phyloP scores from a whole-genome alignment of 2,888 invertebrate species.

The Pandemis heparana region DNA sequence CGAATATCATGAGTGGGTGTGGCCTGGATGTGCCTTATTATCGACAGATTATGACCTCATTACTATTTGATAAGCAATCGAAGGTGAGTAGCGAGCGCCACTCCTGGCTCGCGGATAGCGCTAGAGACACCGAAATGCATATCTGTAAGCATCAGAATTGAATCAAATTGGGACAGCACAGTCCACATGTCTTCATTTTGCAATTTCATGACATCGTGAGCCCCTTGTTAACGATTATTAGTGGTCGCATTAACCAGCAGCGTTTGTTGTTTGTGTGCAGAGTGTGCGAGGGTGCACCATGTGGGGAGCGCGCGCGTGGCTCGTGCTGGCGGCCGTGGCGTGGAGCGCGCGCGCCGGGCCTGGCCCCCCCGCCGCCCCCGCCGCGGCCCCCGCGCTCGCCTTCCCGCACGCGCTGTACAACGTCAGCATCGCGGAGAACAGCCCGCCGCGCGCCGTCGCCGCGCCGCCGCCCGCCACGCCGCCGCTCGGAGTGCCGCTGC shows the following conservation, averaged over 20 bases:
- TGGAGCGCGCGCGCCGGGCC: constrained; percentile 67
- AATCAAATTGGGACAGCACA: background rate
- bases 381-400: constrained; percentile 69
- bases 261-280: constrained; percentile 39
- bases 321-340: constrained; percentile 68
- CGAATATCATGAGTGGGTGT: background rate
- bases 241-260: background rate
- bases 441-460: constrained; percentile 94
- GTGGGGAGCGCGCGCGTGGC: constrained; percentile 59
- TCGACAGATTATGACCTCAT: constrained; percentile 21
- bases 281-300: constrained; percentile 45
- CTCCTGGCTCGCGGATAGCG: background rate
- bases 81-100: background rate
- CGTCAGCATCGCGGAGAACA: constrained; percentile 96
- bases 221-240: background rate
- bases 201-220: background rate
- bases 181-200: background rate
- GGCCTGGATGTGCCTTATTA: background rate
- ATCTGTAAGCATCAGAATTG: background rate
- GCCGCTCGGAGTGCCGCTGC: constrained; percentile 91
- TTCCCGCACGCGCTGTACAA: constrained; percentile 93
- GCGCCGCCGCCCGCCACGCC: constrained; percentile 89
- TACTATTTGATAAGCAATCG: constrained; percentile 10
- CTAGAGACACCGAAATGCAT: background rate
- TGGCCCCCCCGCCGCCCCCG: constrained; percentile 54